Conservation (phyloP, 2,113 vertebrate species). For the Thalassoma bifasciatum region DNA sequence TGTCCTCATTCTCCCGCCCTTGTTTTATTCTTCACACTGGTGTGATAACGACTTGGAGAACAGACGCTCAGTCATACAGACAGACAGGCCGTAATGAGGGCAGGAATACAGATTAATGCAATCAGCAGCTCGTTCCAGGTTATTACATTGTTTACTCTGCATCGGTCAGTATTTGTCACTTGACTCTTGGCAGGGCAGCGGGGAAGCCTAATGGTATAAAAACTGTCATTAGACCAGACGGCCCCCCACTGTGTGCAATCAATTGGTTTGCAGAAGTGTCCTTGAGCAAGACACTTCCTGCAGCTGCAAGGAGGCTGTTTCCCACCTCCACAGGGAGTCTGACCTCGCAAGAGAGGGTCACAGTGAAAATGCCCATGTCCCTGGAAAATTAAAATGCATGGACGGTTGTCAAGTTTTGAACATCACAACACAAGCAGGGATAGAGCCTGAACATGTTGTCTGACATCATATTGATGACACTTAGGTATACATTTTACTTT, state of each 20-base stretch:
- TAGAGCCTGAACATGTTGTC: too few relatives aligned
- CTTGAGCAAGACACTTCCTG: constrained; percentile 35
- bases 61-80: constrained; percentile 16
- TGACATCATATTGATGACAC: too few relatives aligned
- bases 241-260: neutral
- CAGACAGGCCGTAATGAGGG: constrained; percentile 27
- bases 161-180: constrained; percentile 8
- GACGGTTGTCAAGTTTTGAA: too few relatives aligned
- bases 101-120: constrained; percentile 45
- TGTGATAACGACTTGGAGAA: constrained; percentile 35
- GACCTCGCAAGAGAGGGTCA: constrained; percentile 17
- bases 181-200: neutral
- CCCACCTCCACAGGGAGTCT: neutral
- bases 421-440: too few relatives aligned
- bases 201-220: neutral
- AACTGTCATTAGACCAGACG: neutral
- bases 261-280: constrained; percentile 30
- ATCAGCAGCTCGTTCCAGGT: constrained; percentile 21
- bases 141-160: constrained; percentile 18
- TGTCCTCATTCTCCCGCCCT: neutral
- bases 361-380: constrained; percentile 44
- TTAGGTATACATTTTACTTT: too few relatives aligned
- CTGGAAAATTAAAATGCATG: constrained; percentile 45
- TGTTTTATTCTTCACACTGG: constrained; percentile 22
- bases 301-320: constrained; percentile 4